Evolutionary conservation across 2,797 vertebrate species (phyloP), one percentile per base, ranked within the genome.

Genomic region (Apodemus agrarius): DNA sequence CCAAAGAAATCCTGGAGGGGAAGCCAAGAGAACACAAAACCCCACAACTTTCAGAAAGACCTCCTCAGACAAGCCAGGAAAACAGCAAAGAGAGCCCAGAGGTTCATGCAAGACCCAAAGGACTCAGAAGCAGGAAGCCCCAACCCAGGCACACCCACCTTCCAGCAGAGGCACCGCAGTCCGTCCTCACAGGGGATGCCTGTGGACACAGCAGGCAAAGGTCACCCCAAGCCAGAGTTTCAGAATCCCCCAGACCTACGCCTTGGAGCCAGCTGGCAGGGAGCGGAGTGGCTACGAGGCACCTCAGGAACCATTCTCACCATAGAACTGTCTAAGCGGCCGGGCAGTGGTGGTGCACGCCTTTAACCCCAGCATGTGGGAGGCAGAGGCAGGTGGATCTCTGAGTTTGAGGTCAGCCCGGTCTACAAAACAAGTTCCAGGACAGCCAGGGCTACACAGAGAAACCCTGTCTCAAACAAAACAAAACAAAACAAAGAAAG

Each of bases 171-270:
- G 34, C 99, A 99, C 74, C 99, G 99, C 82, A 99, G 99, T 88
- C 99, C 99, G 87, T 99, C 99, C 98, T 99, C 99, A 98, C 99
- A 99, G 34, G 99, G 99, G 96, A 99, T 99, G 96, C 99, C 99
- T 99, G 98, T 29, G 75, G 94, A 98, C 94, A 97, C 65, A 95
- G 49, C 96, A 96, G 96, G 97, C 97, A 98, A 46, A 98, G 94
- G 97, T 98, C 0, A 96, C 37, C 61, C 93, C 81, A 57, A 87
- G 94, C 89, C 93, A 89, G 80, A 93, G 89, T 17, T 89, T 85
- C 92, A 52, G n/a, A 65, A 74, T 67, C 88, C 94, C 93, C 94
- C 84, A 90, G 94, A 37, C 97, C 95, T 85, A 93, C 40, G 92
- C 94, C 90, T 82, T 6, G 9, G 78, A 96, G 81, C 65, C 92